phyloP scores from a whole-genome alignment of 1,140 invertebrate species.

The Theocolax elegans region DNA sequence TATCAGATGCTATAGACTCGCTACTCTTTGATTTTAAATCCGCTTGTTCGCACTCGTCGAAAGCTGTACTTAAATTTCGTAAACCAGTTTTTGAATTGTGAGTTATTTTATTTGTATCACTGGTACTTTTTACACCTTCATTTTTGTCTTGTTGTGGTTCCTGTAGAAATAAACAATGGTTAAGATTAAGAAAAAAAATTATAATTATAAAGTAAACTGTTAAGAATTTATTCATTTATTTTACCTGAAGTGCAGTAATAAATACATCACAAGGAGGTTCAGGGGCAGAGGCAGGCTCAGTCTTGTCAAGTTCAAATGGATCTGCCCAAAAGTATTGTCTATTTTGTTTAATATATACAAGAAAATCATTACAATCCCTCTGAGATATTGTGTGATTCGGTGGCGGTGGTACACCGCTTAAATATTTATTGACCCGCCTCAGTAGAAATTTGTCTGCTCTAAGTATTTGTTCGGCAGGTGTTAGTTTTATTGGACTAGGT shows the following conservation, averaged over 20 bases:
- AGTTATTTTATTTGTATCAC: constrained; percentile 28
- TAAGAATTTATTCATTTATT: not conserved
- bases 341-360: constrained; percentile 64
- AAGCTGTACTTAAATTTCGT: constrained; percentile 54
- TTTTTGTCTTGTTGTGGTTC: constrained; percentile 10
- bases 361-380: constrained; percentile 72
- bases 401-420: constrained; percentile 73
- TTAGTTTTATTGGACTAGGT: constrained; percentile 48
- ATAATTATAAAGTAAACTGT: too few species aligned
- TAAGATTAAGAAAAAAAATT: not conserved
- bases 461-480: constrained; percentile 52
- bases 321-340: constrained; percentile 61
- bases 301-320: constrained; percentile 57
- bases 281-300: too few species aligned
- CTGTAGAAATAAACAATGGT: constrained; percentile 5
- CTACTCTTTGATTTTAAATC: constrained; percentile 36
- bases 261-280: too few species aligned
- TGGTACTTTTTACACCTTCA: not conserved
- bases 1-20: not conserved
- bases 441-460: constrained; percentile 54
- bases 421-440: constrained; percentile 54
- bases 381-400: constrained; percentile 74
- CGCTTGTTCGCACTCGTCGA: constrained; percentile 55
- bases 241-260: too few species aligned
- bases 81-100: constrained; percentile 41